Base-by-base conservation (phyloP, 2,797 vertebrate genomes). In the Delichon dasypus region DNA sequence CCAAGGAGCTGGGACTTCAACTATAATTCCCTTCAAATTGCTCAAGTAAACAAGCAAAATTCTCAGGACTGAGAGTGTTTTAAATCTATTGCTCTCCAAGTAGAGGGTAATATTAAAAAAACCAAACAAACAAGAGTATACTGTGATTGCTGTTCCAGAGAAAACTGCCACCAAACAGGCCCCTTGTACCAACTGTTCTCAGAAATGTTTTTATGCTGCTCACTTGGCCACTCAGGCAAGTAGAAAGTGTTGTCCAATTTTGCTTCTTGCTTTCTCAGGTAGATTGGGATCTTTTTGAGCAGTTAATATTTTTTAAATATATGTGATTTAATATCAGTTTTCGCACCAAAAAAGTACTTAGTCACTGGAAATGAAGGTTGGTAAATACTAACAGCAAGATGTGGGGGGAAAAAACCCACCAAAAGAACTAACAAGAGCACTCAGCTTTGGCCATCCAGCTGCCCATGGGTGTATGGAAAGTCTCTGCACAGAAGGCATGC, bases 321-420 rank as follows among this genome's bases (percentile, higher is more conserved):
- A 29, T 22, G 5, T 4, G 4, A 44, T 50, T 79, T 65, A 68
- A 58, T 36, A 36, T 3, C 13, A 53, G 26, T 4, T 54, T 75
- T 79, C 79, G 72, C 40, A 62, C 15, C 19, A 73, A 73, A 72
- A 51, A 34, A 9, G 15, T 42, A 51, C 5, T 20, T 19, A 36
- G 6, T 32, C 4, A 40, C 25, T 80, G 62, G 60, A 78, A 78
- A 9, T 5, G 6, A 51, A 58, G 29, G 16, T 3, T 60, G 53
- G 45, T 55, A 84, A 85, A 45, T 22, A 58, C 18, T 25, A 83
- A 77, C 11, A 79, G 25, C 25, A 73, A 71, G 9, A 48, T 5
- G 5, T 4, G 14, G 6, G 2, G 36, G 19, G 6, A 0, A 2
- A 10, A 34, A n/a, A 2, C 6, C 16, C 19, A 50, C 17, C 8